Evolutionary conservation across 2,888 invertebrate species (phyloP), one percentile per base, ranked within the genome.

Genomic region (Athetis lepigone): DNA sequence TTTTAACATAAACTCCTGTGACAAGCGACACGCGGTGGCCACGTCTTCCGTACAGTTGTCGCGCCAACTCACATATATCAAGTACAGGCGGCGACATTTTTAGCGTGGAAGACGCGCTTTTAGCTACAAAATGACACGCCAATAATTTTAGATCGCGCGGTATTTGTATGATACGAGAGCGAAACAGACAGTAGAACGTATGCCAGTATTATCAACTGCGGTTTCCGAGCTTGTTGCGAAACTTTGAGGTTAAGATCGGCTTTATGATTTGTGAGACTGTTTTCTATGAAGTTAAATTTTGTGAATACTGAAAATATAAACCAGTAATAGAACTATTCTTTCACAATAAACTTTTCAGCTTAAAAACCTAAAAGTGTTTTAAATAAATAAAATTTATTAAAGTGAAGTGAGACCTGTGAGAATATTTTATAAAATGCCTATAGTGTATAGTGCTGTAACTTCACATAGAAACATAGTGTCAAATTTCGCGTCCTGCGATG

Each of bases 401-500:
- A 39, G 45, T 62, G 36, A 21, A 46, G 75, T 63, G 62, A 16
- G 27, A 37, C 5, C 9, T 4, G 11, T 33, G 8, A 13, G 33
- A 33, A 13, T 33, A 13, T 13, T 33, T 33, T 33, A 13, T 33
- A 13, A 71, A 83, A 99, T 99, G 99, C 98, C 99, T 18, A 97
- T 99, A 76, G 90, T 99, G 64, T 99, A 98, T 90, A 97, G 98
- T 88, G 98, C 98, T 2, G 96, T 99, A 69, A 96, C 98, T 5
- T 95, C 98, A 75, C 97, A 98, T 50, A 96, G 95, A 45, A 97
- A 96, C 0, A 96, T 99, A 33, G 92, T 98, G 39, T 97, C 97
- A 0, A 98, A 98, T 88, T 97, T 97, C 95, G 98, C 99, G 0
- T 96, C 97, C 18, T 99, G 98, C 88, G 97, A 97, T 75, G 99